A percentile compares a stretch with the other conserved stretches of the same genome.
phyloP scores from a whole-genome alignment of 2,888 invertebrate species.

The Globia sparganii region DNA sequence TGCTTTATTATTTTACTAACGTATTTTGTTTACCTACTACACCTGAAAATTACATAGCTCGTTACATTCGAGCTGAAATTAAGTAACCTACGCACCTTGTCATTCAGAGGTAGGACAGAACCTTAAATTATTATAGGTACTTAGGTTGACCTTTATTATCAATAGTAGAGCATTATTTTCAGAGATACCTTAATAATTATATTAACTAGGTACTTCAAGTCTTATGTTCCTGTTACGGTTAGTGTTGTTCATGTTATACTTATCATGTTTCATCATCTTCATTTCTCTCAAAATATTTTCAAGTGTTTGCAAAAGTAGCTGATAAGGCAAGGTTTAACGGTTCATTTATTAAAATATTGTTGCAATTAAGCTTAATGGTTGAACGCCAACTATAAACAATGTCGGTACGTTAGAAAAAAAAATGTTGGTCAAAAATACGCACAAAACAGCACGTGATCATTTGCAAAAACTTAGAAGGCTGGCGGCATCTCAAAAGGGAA shows the following conservation, averaged over 20 bases:
- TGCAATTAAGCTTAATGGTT: conserved; percentile 48
- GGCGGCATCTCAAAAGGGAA: conserved; percentile 80
- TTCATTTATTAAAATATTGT: conserved; percentile 56
- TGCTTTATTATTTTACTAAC: background rate
- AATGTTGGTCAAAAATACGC: conserved; percentile 51
- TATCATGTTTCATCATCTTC: background rate
- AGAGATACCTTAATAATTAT: background rate
- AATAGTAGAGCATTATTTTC: background rate
- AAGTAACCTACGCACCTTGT: no score
- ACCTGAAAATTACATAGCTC: background rate
- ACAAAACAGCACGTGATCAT: conserved; percentile 79
- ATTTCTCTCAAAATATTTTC: background rate
- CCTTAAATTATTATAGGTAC: background rate
- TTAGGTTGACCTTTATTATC: background rate
- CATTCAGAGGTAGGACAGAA: background rate
- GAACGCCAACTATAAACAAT: conserved; percentile 51
- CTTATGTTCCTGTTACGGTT: background rate
- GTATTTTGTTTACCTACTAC: background rate
- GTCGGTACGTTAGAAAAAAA: conserved; percentile 42
- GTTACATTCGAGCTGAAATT: background rate
- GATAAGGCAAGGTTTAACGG: conserved; percentile 56
- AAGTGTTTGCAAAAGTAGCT: conserved; percentile 2
- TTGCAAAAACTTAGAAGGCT: conserved; percentile 81
- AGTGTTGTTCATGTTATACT: background rate
- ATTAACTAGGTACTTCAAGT: background rate